Base-by-base conservation (phyloP, 2,113 vertebrate species). In the Verasper variegatus region DNA sequence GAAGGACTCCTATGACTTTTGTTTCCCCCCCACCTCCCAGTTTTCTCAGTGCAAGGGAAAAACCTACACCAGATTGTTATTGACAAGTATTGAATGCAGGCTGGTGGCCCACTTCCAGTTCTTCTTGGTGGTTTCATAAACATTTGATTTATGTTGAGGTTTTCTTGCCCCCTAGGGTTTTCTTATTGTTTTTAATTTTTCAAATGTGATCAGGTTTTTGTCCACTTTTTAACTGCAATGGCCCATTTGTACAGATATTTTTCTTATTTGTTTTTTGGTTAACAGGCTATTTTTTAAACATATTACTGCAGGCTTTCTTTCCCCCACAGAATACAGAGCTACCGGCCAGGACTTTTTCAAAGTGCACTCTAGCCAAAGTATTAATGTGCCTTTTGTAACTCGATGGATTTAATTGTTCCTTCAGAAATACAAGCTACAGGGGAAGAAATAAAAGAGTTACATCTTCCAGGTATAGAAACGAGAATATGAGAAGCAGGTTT, bases 1-100 rank as follows among this genome's bases (percentile, higher is more conserved):
- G 95, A 96, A 96, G 95, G 95, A 96, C 88, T 93, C 92, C 90
- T 92, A 92, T 94, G 94, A 94, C 93, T 96, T 96, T 95, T 94
- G 94, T 74, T n/a, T 5, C 80, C 67, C 77, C 55, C 95, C 79
- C 67, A 74, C 55, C 95, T 93, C 76, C 70, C 82, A 59, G 57
- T 58, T 74, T 70, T 76, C 72, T 67, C 71, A 17, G 75, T 3
- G 76, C 12, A 64, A 75, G 57, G 67, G 63, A 71, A 74, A 70
- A 80, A 67, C 71, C 85, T 67, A 78, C 8, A 85, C 73, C 83
- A 84, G 89, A 93, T 92, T 92, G 82, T 75, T 92, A 92, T 93
- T 83, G 91, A 88, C 80, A 74, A 5, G 82, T 86, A 92, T 91
- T 78, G 86, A 92, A 88, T 72, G 67, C 68, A 40, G 72, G 60